Evolutionary conservation across 2,113 vertebrate species (phyloP).

Genomic region (Chionomys nivalis): DNA sequence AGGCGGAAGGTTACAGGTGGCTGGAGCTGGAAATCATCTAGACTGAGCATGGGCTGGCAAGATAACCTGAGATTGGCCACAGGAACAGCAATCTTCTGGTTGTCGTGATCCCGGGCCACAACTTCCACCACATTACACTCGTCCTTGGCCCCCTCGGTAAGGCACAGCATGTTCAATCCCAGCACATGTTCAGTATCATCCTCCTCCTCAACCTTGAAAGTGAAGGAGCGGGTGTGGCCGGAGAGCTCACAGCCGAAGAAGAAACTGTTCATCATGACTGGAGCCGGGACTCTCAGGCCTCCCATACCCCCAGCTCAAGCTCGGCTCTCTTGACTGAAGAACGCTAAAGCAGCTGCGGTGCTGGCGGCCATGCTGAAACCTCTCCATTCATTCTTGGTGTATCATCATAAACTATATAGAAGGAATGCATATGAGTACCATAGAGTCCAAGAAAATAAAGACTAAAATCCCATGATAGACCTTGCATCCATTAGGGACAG

Average conservation of each 20-base stretch:
- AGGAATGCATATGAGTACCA: neutral
- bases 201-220: slow-evolving; percentile 93
- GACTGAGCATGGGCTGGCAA: slow-evolving; percentile 94
- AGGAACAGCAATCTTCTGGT: slow-evolving; percentile 93
- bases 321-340: too few species aligned
- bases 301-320: too few species aligned
- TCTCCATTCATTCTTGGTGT: neutral
- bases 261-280: too few species aligned
- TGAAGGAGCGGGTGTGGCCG: slow-evolving; percentile 91
- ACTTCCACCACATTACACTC: slow-evolving; percentile 96
- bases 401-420: neutral
- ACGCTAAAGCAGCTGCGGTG: too few species aligned
- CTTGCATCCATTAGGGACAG: slow-evolving; percentile 2
- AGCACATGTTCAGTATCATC: slow-evolving; percentile 88
- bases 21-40: slow-evolving; percentile 94
- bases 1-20: slow-evolving; percentile 95
- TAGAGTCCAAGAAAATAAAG: neutral
- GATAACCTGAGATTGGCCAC: slow-evolving; percentile 93
- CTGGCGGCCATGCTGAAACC: too few species aligned
- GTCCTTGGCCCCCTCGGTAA: slow-evolving; percentile 93
- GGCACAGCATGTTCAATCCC: slow-evolving; percentile 89
- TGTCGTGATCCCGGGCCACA: slow-evolving; percentile 89
- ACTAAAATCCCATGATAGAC: neutral
- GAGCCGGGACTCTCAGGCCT: too few species aligned
- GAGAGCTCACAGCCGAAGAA: slow-evolving; percentile 95